Evolutionary conservation across 2,888 invertebrate genomes (phyloP).

Genomic region (Brachypalpus laphriformis): DNA sequence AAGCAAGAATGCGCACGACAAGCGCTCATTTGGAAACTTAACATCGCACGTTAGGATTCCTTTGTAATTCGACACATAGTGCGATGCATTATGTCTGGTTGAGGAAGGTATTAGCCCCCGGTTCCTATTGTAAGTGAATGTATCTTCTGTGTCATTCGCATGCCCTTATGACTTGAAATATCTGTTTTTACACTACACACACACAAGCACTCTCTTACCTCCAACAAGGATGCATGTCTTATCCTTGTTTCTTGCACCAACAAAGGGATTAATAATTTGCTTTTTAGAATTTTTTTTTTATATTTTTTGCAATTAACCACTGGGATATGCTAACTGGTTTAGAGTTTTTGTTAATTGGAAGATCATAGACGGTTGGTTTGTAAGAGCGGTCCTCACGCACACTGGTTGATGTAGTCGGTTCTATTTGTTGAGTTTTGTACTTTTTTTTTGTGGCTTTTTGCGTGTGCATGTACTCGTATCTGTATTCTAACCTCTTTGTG

Average conservation of each 20-base stretch:
- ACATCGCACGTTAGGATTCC: constrained; percentile 9
- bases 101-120: constrained; percentile 3
- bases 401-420: constrained; percentile 37
- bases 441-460: constrained; percentile 34
- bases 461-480: constrained; percentile 52
- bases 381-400: constrained; percentile 3
- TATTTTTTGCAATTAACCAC: constrained; percentile 71
- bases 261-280: constrained; percentile 4
- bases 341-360: constrained; percentile 63
- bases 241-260: not conserved
- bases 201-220: not conserved
- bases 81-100: not conserved
- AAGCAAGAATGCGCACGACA: constrained; percentile 16
- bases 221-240: constrained; percentile 8
- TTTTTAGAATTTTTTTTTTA: constrained; percentile 22
- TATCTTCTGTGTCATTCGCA: not conserved
- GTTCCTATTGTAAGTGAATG: not conserved
- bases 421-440: constrained; percentile 28
- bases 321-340: constrained; percentile 69
- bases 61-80: not conserved
- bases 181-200: not conserved
- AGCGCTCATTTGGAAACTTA: constrained; percentile 28
- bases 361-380: constrained; percentile 43
- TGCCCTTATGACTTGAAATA: no score
- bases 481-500: constrained; percentile 62